Conservation (phyloP, 2,797 vertebrate genomes). For the Sitta carolinensis region DNA sequence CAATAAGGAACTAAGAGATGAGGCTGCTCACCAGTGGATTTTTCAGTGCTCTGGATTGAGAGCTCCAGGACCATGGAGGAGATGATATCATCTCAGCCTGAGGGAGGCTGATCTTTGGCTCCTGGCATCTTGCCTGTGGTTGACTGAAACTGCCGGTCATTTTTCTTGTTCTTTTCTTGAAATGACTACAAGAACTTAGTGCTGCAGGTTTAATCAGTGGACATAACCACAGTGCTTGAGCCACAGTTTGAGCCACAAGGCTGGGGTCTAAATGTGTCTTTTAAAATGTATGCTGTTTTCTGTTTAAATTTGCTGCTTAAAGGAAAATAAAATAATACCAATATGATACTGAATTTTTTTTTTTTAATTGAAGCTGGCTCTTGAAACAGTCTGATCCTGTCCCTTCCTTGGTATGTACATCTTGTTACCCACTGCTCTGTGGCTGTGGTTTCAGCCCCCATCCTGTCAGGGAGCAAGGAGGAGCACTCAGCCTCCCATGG, state of each 20-base stretch:
- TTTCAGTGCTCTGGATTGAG: conserved; percentile 33
- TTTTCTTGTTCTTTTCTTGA: conserved; percentile 59
- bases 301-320: neutral
- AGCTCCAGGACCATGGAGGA: conserved; percentile 49
- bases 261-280: conserved; percentile 26
- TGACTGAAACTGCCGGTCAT: conserved; percentile 69
- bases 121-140: conserved; percentile 68
- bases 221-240: neutral
- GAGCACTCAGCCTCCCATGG: conserved; percentile 27
- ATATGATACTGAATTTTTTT: neutral
- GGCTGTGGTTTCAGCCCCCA: conserved; percentile 35
- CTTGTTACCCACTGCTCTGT: neutral
- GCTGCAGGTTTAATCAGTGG: conserved; percentile 16
- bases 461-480: conserved; percentile 50
- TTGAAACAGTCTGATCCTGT: neutral
- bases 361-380: neutral
- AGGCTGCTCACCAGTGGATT: conserved; percentile 58
- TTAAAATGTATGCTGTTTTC: neutral
- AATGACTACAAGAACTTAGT: conserved; percentile 61
- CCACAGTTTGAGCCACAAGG: neutral
- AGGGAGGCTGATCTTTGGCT: conserved; percentile 72
- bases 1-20: conserved; percentile 42
- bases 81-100: conserved; percentile 73
- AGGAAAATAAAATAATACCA: neutral
- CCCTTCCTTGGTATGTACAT: neutral